Evolutionary conservation across 2,888 invertebrate species (phyloP).

Genomic region (Glyphotaelius pellucidus): DNA sequence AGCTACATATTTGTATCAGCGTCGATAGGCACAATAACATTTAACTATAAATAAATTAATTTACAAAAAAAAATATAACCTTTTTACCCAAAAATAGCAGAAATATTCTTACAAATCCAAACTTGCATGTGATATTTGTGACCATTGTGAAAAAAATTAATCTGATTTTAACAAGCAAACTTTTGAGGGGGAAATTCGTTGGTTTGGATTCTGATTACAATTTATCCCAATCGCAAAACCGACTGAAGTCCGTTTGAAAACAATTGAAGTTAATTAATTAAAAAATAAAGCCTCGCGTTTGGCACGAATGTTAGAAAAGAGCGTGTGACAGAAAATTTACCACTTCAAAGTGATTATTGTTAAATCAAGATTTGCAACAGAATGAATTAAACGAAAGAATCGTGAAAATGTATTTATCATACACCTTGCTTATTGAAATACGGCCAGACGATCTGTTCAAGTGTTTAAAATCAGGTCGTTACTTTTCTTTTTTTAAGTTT

Average conservation of each 20-base stretch:
- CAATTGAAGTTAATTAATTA: constrained; percentile 10
- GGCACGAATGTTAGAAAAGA: not conserved
- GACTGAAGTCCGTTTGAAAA: not conserved
- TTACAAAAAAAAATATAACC: not conserved
- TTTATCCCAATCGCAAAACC: constrained; percentile 15
- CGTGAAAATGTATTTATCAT: no score
- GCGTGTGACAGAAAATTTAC: not conserved
- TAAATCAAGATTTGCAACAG: not conserved
- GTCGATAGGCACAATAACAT: no score
- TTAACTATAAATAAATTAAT: not conserved
- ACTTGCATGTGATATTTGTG: not conserved
- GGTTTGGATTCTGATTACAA: not conserved
- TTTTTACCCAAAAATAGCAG: not conserved
- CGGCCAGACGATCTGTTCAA: no score
- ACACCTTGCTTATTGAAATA: not conserved
- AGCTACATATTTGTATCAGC: no score
- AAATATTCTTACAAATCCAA: not conserved
- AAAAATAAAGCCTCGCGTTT: not conserved
- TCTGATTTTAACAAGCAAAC: constrained; percentile 27
- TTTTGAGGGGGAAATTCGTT: not conserved
- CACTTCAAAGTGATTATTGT: not conserved
- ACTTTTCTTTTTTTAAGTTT: no score
- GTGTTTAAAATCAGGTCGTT: no score
- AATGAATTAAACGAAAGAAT: not conserved
- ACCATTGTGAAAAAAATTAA: not conserved